These are phyloP conservation scores for Trichoplusia ni DNA, from an alignment of 1,140 invertebrate species.

Conservation along the genomic window DNA sequence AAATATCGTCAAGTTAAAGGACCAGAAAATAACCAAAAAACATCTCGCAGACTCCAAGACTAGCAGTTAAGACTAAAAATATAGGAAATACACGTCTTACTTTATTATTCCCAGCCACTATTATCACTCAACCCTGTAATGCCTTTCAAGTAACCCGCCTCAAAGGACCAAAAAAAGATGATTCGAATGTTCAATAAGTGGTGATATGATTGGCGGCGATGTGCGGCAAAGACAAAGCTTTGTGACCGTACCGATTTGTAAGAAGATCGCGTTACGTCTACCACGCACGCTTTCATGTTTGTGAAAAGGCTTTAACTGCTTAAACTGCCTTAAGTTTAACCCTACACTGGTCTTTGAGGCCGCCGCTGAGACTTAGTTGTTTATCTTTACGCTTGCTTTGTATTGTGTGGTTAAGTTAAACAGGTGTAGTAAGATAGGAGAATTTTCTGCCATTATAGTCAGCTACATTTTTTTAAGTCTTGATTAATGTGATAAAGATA, in stretches of 20 bases:
- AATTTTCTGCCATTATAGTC: too few relatives aligned
- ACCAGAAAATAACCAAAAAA: too few relatives aligned
- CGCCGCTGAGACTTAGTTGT: slow-evolving; percentile 37
- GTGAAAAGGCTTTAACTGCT: slow-evolving; percentile 31
- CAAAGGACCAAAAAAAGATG: slow-evolving; percentile 3
- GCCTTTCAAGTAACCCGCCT: not conserved
- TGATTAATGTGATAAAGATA: too few relatives aligned
- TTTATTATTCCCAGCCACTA: too few relatives aligned
- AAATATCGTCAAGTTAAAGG: too few relatives aligned
- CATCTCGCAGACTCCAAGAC: too few relatives aligned
- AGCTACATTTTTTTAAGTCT: too few relatives aligned
- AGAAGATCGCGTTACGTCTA: slow-evolving; percentile 56
- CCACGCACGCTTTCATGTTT: slow-evolving; percentile 45
- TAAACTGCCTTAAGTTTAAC: too few relatives aligned
- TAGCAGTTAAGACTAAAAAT: too few relatives aligned
- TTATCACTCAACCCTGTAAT: not conserved
- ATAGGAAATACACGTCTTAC: too few relatives aligned
- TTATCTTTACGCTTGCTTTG: slow-evolving; percentile 14
- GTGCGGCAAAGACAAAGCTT: slow-evolving; percentile 56
- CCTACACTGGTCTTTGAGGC: slow-evolving; percentile 23
- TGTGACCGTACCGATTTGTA: slow-evolving; percentile 51
- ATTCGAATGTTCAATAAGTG: slow-evolving; percentile 12
- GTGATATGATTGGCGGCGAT: slow-evolving; percentile 59
- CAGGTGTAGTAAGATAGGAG: too few relatives aligned
- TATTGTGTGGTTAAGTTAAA: not conserved